Base-by-base conservation (phyloP, 2,888 invertebrate genomes). In the Coecobrya sp. region DNA sequence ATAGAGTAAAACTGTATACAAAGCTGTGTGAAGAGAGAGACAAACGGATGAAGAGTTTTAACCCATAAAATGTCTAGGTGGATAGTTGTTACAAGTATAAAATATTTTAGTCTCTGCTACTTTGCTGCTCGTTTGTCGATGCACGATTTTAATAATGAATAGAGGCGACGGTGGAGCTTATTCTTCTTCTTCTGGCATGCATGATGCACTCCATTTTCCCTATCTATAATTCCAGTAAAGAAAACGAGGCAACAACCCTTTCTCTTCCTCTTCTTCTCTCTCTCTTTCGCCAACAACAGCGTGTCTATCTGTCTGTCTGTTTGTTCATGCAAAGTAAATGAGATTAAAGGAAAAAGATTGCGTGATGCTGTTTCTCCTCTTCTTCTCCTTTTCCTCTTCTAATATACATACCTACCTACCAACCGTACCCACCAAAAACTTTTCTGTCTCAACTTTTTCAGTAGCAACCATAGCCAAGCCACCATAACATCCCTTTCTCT, bases 311-410 rank as follows among this genome's bases (percentile, higher is more conserved):
- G 68, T 52, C 49, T 49, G 76, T 93, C 93, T 94, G 94, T 94
- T 94, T 94, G 94, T 94, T 94, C 94, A 94, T 94, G 94, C 94
- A 94, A 94, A 94, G 93, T 94, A 94, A 94, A 94, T 94, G 94
- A 94, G 94, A 94, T 94, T 94, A 94, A 94, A 94, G 92, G 93
- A 81, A 89, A 36, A 84, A 92, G 86, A 92, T 93, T 93, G 92
- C 25, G 76, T 52, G 45, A 73, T 73, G 73, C 45, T 49, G 25
- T 45, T 84, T 91, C 93, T 93, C 87, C 82, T 70, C 79, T 76
- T 89, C 65, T 81, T 27, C 76, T 86, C 7, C 52, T 42, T 84
- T 22, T 68, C 19, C 30, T 65, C 10, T 13, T 86, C 36, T 10
- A 65, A 7, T 45, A 49, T 7, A 59, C 62, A 36, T 16, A 10